Evolutionary conservation across 2,797 vertebrate species (phyloP).

Genomic region (Oryzias dopingdopingensis): DNA sequence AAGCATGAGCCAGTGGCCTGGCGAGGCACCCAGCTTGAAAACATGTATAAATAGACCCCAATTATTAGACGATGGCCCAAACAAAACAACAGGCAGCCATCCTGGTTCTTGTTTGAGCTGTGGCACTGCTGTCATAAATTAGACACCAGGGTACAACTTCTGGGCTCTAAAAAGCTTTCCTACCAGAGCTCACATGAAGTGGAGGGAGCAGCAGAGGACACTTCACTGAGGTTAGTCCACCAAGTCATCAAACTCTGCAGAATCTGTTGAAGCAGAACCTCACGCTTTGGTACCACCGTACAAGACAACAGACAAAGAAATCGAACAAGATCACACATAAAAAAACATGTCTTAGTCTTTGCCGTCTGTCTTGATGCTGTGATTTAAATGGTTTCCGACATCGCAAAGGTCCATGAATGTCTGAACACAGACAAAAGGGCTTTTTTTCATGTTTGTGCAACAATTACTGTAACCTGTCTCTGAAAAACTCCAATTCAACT

Average conservation of each 20-base stretch:
- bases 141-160: slow-evolving; percentile 37
- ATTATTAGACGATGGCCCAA: slow-evolving; percentile 41
- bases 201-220: slow-evolving; percentile 10
- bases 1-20: slow-evolving; percentile 11
- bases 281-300: neutral
- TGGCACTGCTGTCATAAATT: slow-evolving; percentile 45
- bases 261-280: neutral
- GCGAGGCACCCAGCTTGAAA: slow-evolving; percentile 11
- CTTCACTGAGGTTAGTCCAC: slow-evolving; percentile 1
- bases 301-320: neutral
- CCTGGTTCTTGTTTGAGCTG: slow-evolving; percentile 47
- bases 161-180: slow-evolving; percentile 25
- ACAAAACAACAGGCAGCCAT: slow-evolving; percentile 37
- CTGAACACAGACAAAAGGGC: too few relatives aligned
- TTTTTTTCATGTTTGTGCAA: too few relatives aligned
- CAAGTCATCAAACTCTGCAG: slow-evolving; percentile 6
- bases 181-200: slow-evolving; percentile 34
- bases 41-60: slow-evolving; percentile 53
- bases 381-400: too few relatives aligned
- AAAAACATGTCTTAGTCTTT: too few relatives aligned
- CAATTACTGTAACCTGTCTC: too few relatives aligned
- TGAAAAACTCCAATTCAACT: too few relatives aligned
- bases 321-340: too few relatives aligned
- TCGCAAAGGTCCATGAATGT: too few relatives aligned
- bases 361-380: too few relatives aligned